A percentile compares a stretch with the other conserved stretches of the same genome.
Evolutionary conservation across 1,140 invertebrate genomes (phyloP).

Genomic region (Brachionus manjavacas): DNA sequence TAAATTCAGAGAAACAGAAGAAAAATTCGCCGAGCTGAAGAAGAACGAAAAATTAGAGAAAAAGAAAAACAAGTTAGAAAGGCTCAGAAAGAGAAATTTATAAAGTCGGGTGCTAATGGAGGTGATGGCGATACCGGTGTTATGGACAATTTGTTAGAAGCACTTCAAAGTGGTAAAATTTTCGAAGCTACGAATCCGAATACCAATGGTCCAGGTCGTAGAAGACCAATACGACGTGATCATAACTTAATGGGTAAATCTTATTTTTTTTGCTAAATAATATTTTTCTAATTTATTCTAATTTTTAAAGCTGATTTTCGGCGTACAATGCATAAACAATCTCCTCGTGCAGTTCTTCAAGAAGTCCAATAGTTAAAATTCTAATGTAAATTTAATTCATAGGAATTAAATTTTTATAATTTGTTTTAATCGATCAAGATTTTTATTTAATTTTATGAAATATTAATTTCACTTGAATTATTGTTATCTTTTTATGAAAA

Average conservation of each 20-base stretch:
- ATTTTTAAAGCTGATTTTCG: conserved; percentile 11
- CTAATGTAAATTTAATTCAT: neutral
- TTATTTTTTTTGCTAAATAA: no score
- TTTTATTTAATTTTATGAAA: neutral
- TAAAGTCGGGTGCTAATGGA: conserved; percentile 66
- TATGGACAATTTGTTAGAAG: conserved; percentile 91
- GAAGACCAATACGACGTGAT: conserved; percentile 13
- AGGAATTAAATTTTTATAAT: neutral
- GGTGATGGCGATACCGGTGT: conserved; percentile 81
- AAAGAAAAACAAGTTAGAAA: conserved; percentile 72
- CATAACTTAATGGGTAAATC: conserved; percentile 6
- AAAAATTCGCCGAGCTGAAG: conserved; percentile 73
- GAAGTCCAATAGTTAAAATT: conserved; percentile 13
- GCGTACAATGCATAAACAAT: conserved; percentile 19
- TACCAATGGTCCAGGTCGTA: neutral
- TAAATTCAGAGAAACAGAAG: conserved; percentile 74
- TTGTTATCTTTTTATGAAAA: neutral
- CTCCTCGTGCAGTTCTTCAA: neutral
- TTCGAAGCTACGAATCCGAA: conserved; percentile 16
- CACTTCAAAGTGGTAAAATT: conserved; percentile 72
- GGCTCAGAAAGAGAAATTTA: conserved; percentile 74
- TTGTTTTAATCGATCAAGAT: neutral
- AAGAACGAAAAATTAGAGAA: conserved; percentile 70
- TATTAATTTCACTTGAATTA: neutral
- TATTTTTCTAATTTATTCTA: neutral